Evolutionary conservation across 2,113 vertebrate species (phyloP).

Genomic region (Ornithorhynchus anatinus): DNA sequence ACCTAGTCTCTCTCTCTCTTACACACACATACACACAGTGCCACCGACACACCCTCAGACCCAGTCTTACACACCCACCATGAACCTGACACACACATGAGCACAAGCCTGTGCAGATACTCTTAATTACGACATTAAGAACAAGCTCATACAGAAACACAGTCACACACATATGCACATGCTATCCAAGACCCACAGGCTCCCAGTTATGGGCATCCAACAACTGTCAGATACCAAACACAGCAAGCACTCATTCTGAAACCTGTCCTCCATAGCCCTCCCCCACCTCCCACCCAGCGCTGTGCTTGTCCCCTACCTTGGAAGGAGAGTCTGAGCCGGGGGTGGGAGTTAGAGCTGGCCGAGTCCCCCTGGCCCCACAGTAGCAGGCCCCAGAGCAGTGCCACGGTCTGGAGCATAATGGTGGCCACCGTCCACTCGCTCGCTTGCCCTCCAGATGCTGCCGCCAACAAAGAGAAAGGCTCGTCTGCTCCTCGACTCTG

Average conservation of each 20-base stretch:
- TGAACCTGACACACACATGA: too few species aligned
- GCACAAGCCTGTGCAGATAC: not conserved
- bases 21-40: not conserved
- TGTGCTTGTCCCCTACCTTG: conserved; percentile 41
- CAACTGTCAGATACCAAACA: not conserved
- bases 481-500: conserved; percentile 52
- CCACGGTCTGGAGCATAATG: conserved; percentile 50
- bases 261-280: not conserved
- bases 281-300: not conserved
- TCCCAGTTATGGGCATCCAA: not conserved
- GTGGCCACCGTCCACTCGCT: conserved; percentile 26
- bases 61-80: not conserved
- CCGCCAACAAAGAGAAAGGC: conserved; percentile 21
- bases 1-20: not conserved
- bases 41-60: not conserved
- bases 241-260: not conserved
- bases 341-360: conserved; percentile 3
- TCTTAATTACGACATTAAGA: not conserved
- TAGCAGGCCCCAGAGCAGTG: conserved; percentile 34
- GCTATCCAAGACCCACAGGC: not conserved
- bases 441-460: conserved; percentile 34
- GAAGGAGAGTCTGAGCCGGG: conserved; percentile 61
- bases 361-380: not conserved
- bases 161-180: not conserved
- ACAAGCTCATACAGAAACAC: not conserved